Evolutionary conservation across 2,888 invertebrate species (phyloP).

Genomic region (Tyria jacobaeae): DNA sequence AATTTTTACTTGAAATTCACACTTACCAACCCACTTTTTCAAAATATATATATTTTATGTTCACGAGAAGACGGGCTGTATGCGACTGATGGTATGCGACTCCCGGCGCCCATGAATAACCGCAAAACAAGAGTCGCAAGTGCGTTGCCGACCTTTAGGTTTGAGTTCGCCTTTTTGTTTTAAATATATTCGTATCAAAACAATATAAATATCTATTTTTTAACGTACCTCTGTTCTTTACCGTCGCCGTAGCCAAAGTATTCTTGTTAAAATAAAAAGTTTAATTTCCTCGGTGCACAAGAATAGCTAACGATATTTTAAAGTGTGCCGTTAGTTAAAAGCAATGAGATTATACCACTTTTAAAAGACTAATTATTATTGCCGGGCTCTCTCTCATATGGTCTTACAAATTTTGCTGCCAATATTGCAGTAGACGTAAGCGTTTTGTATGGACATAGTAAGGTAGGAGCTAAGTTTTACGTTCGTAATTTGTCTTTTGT

Average conservation of each 20-base stretch:
- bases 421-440: not conserved
- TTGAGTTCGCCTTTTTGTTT: too few species aligned
- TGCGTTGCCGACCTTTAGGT: too few species aligned
- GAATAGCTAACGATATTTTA: not conserved
- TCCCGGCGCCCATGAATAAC: too few species aligned
- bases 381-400: not conserved
- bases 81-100: too few species aligned
- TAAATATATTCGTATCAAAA: too few species aligned
- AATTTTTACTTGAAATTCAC: too few species aligned
- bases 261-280: not conserved
- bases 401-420: not conserved
- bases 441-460: not conserved
- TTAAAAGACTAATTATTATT: conserved; percentile 4
- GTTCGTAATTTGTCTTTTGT: not conserved
- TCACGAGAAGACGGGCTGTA: too few species aligned
- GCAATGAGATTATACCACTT: conserved; percentile 1
- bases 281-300: not conserved
- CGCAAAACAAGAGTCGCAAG: too few species aligned
- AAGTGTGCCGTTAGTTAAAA: conserved; percentile 1
- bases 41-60: too few species aligned
- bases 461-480: not conserved
- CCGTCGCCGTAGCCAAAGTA: not conserved
- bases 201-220: not conserved
- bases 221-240: not conserved
- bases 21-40: too few species aligned